Base-by-base conservation (phyloP, 2,797 vertebrate genomes). In the Dipus sagitta region DNA sequence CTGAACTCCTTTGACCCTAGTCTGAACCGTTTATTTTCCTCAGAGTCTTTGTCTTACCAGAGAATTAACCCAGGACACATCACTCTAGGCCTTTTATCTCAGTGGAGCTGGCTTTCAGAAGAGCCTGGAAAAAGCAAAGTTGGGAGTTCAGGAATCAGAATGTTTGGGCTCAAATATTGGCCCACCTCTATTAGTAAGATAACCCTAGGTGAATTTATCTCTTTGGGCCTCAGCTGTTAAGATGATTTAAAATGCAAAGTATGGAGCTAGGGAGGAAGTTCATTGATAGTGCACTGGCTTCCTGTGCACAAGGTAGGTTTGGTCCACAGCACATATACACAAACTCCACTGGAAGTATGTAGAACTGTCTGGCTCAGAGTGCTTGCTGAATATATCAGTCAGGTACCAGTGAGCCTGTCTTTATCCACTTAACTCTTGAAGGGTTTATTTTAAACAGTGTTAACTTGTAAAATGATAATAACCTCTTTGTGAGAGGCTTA, bases 381-480 rank as follows among this genome's bases (percentile, higher is more conserved):
- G 38, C 38, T 68, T 58, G 82, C 54, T 65, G 0, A 71, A 67
- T 80, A 32, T 82, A n/a, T 60, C 74, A 71, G 75, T 38, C 38
- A 38, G 38, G 3, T 38, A 38, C 38, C 38, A 38, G 38, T 38
- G 38, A 38, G 38, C 38, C 38, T 38, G 38, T 38, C 38, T 38
- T 38, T 38, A 38, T 38, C 38, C 38, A n/a, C n/a, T n/a, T n/a
- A n/a, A n/a, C n/a, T n/a, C n/a, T n/a, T n/a, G n/a, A n/a, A 74
- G 58, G 23, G 11, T 95, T 93, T 96, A 34, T 86, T 96, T 93
- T 95, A 78, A 82, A 77, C 34, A 58, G 10, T 58, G 23, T 92
- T 93, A 80, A 83, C 86, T 85, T 95, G 30, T 89, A 70, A 90
- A 82, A 38, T 38, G 38, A 76, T 34, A 93, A 92, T 47, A 86